Evolutionary conservation across 2,797 vertebrate genomes (phyloP), one percentile per base, ranked within the genome.

Genomic region (Artibeus jamaicensis): DNA sequence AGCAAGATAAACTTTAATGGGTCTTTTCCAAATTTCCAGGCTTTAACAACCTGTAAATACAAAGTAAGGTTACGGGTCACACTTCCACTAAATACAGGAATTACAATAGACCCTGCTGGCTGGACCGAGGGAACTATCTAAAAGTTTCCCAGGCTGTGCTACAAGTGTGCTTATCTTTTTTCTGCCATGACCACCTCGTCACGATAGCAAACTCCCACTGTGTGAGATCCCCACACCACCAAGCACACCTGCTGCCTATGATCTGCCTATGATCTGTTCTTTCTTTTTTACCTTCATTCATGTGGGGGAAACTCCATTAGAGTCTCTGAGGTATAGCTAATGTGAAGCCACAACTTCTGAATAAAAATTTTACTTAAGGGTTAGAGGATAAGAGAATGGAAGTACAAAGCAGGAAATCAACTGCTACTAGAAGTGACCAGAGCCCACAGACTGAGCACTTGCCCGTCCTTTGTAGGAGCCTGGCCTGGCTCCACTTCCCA

Each of bases 291-390:
- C 22, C 26, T 67, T 48, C 29, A 42, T 67, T 29, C 44, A 15
- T 19, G 14, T 62, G 46, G 16, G 50, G 59, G 9, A 86, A n/a
- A 81, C 44, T n/a, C 32, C 48, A 81, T 57, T 53, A 62, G 91
- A 93, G 95, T 76, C 26, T 26, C 37, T 89, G 39, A 76, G 37
- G 22, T n/a, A n/a, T 1, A 50, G 19, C 57, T 76, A 39, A 84
- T 67, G 6, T n/a, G 16, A 91, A 96, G 26, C 29, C 53, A 83
- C 37, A 86, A 34, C n/a, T 68, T 93, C 34, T 19, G n/a, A 94
- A 95, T 84, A 95, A 16, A 62, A 84, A 85, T 92, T 89, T 91
- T 85, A 48, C 73, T 53, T 85, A 74, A 37, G 77, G n/a, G 26
- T 93, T 92, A 86, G 74, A 71, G 26, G 39, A 81, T 92, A 77